A percentile compares a stretch with the other conserved stretches of the same genome.
phyloP scores from a whole-genome alignment of 2,113 vertebrate species.

The Ia io region DNA sequence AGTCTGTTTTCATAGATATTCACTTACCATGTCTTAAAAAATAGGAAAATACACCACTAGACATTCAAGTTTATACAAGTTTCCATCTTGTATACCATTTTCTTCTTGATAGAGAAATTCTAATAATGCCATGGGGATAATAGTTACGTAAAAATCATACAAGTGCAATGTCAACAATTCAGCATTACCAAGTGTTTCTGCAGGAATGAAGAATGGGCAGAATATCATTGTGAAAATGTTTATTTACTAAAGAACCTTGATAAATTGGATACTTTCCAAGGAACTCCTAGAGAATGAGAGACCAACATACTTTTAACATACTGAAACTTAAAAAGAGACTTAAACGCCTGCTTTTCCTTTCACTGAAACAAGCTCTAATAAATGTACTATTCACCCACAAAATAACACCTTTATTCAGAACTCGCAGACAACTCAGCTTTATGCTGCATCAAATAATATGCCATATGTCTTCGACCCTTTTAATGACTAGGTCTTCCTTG shows the following conservation, averaged over 20 bases:
- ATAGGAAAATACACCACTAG: background rate
- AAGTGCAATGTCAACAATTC: background rate
- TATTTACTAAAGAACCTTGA: constrained; percentile 26
- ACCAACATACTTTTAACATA: constrained; percentile 30
- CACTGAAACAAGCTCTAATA: constrained; percentile 24
- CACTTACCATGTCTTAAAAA: constrained; percentile 7
- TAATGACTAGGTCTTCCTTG: background rate
- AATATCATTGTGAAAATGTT: background rate
- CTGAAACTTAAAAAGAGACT: background rate
- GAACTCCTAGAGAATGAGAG: constrained; percentile 41
- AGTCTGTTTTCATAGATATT: background rate
- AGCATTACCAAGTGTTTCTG: background rate
- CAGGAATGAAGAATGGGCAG: background rate
- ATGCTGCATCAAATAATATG: background rate
- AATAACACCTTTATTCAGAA: constrained; percentile 20
- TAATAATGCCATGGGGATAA: background rate
- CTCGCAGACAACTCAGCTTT: background rate
- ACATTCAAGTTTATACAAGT: background rate
- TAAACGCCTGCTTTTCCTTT: constrained; percentile 1
- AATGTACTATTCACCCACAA: background rate
- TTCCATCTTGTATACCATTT: background rate
- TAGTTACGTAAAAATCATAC: constrained; percentile 4
- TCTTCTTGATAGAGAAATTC: constrained; percentile 39
- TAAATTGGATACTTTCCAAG: constrained; percentile 36
- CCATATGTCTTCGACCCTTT: background rate